Evolutionary conservation across 2,113 vertebrate species (phyloP), one percentile per base, ranked within the genome.

Genomic region (Crotalus horridus): DNA sequence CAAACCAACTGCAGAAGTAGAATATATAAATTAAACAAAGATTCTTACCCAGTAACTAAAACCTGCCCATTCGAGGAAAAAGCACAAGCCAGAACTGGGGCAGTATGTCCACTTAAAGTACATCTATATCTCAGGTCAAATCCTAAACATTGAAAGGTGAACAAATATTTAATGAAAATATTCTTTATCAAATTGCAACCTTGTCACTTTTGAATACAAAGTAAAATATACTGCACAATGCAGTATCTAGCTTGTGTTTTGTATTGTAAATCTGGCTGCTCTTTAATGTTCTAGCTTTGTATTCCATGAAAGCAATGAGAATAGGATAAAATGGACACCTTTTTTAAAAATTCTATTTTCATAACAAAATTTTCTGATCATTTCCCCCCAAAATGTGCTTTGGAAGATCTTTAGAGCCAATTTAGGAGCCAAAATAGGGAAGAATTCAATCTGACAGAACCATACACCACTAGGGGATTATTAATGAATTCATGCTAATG

Each of bases 21-120:
- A 93, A 88, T 51, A 91, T 92, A 86, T 56, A 90, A 93, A 93
- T 74, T 59, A 91, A 91, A 93, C 61, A 54, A 91, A 51, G 88
- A 7, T 81, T 64, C 97, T 98, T 98, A 99, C 98, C 99, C 99
- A 0, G 98, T 99, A 89, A 98, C 98, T 4, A 99, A 55, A 95
- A 98, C 96, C 93, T 98, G 97, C n/a, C 98, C 98, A 86, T 99
- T 98, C 64, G 95, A 96, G 1, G 99, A 99, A 97, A 99, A 98
- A 3, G 98, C 97, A 96, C 98, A 99, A 54, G 98, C 97, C 95
- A 99, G 97, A 93, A 99, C 98, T 2, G 99, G 98, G 92, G 98
- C 98, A 33, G 96, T 96, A 94, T 99, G 98, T 74, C 96, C 97
- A 85, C 89, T 96, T 93, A 99, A 94, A 0, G 97, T 97, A 94